Base-by-base conservation (phyloP, 2,888 invertebrate genomes). In the Carabus problematicus region DNA sequence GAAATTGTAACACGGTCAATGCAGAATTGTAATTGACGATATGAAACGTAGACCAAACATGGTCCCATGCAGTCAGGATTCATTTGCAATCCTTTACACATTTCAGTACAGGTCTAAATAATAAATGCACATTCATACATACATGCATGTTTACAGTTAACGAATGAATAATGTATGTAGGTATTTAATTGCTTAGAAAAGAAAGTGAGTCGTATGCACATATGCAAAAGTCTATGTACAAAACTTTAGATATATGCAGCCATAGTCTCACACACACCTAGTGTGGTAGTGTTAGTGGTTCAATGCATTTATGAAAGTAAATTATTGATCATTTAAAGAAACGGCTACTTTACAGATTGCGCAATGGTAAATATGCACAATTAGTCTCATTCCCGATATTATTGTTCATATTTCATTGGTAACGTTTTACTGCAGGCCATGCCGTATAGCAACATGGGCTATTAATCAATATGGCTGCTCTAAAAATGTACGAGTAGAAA, bases 341-440 rank as follows among this genome's bases (percentile, higher is more conserved):
- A 49, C 49, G 40, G 29, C 49, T 39, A 59, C 59, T 59, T 11
- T 19, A 14, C 19, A 12, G 7, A 62, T 62, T 62, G 29, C 62
- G 62, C 62, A 62, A 62, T 62, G n/a, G 62, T 62, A 62, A 62
- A 47, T 49, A 62, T 49, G 49, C 49, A 62, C 62, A 62, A 62
- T 62, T 62, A 62, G 62, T 62, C 40, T 62, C 62, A 62, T 49
- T 39, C 49, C 45, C 8, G 29, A 62, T 62, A 49, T 62, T 62
- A 62, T 62, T 62, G 62, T 62, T 62, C 62, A 62, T 62, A 62
- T 62, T 62, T 62, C 62, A 62, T 49, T 49, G 49, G 61, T 62
- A 49, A 62, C 61, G 47, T 43, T 16, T 47, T 8, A 18, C 62
- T 40, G 11, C 45, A 40, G 49, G 62, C 49, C 12, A 49, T 12